Evolutionary conservation across 2,797 vertebrate species (phyloP), one percentile per base, ranked within the genome.

Genomic region (Liasis olivaceus): DNA sequence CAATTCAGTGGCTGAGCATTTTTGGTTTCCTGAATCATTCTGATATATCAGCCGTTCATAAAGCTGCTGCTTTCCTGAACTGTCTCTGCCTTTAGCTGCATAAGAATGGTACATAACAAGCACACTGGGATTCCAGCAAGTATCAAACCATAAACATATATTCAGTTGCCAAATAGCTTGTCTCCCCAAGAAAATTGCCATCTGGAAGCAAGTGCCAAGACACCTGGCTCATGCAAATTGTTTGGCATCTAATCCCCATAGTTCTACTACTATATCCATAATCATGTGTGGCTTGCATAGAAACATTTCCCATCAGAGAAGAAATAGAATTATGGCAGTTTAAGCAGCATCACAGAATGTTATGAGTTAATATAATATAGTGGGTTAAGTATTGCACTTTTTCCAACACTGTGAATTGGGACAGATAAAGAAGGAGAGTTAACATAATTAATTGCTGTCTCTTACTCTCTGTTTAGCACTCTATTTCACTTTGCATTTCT

Each of bases 401-500:
- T 92, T 94, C 95, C 60, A 62, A 93, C 15, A 90, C 81, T 90
- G 58, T 77, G 94, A 95, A 93, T 56, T 69, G 51, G 17, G 31
- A 84, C 24, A 95, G 92, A 95, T 95, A 89, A 93, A 56, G 90
- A 66, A 87, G 22, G 28, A 62, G 92, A 90, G 42, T 63, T 47
- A 88, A 51, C 85, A 31, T 88, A 90, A 93, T 93, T 63, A 92
- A 63, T 93, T 95, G 42, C 1, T 56, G 93, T 94, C 87, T 95
- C 93, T 93, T 86, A 92, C 92, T 95, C 94, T 93, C 36, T 88
- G 85, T 95, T 95, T 59, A 85, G 89, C 87, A 81, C 24, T 51
- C 92, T 56, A 59, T 87, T 93, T 94, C 60, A 42, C 94, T 95
- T 93, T 94, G 15, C 93, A 91, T 93, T 95, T 47, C 88, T 94